Conservation (phyloP, 92 coral and sea anemone genomes). For the Siderastrea siderea region DNA sequence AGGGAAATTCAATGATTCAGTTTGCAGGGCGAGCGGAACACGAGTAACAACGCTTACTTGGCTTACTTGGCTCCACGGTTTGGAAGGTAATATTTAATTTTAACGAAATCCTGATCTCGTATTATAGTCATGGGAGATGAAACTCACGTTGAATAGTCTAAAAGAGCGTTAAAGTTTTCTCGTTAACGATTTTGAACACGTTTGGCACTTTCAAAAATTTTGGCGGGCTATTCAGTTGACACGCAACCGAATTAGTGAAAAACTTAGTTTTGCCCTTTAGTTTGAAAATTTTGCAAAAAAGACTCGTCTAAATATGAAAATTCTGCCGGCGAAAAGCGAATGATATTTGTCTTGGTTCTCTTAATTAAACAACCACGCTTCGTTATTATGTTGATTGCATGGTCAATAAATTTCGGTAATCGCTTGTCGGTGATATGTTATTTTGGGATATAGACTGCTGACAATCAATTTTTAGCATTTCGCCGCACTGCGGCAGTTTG, state of each 20-base stretch:
- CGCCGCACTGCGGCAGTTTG: neutral
- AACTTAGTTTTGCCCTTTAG: neutral
- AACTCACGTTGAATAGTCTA: neutral
- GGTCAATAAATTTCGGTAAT: slow-evolving; percentile 30
- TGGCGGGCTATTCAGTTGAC: slow-evolving; percentile 17
- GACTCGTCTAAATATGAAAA: neutral
- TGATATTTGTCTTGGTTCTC: slow-evolving; percentile 1
- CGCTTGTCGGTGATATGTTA: neutral
- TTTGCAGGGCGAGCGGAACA: neutral
- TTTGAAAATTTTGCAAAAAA: neutral
- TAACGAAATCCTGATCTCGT: neutral
- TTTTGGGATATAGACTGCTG: neutral
- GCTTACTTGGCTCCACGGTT: neutral
- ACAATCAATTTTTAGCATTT: neutral
- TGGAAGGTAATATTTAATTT: slow-evolving; percentile 5
- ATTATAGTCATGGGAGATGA: neutral
- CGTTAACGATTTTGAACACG: neutral
- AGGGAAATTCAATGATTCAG: slow-evolving; percentile 63
- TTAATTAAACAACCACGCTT: slow-evolving; percentile 13
- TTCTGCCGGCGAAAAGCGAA: neutral
- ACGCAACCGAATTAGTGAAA: neutral
- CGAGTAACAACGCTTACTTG: neutral
- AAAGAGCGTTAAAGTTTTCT: neutral
- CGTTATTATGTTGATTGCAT: slow-evolving; percentile 10
- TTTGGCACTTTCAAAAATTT: neutral